These are phyloP conservation scores for Anas acuta DNA, from an alignment of 2,797 vertebrate species.

Conservation along the genomic window DNA sequence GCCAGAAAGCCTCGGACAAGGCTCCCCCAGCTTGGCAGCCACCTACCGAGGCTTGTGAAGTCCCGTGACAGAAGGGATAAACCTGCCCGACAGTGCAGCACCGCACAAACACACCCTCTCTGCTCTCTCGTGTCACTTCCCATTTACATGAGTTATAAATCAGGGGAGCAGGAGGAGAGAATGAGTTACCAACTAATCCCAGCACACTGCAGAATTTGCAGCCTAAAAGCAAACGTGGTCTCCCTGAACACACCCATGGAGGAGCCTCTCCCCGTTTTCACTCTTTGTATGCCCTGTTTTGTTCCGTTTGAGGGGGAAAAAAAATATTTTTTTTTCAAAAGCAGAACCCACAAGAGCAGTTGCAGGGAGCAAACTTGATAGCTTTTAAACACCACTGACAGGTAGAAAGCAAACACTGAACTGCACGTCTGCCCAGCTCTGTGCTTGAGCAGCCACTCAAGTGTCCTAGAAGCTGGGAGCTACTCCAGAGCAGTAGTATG, in stretches of 20 bases:
- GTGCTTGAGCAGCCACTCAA: background rate
- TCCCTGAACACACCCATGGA: fast-evolving
- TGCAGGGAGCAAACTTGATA: background rate
- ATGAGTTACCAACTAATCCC: background rate
- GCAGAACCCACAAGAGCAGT: background rate
- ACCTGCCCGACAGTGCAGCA: background rate
- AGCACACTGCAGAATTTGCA: background rate
- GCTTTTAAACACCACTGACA: background rate
- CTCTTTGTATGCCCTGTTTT: background rate
- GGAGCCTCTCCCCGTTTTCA: background rate
- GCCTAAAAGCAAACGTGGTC: background rate
- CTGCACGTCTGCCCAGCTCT: background rate
- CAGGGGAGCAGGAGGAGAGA: constrained; percentile 34
- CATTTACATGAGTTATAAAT: background rate
- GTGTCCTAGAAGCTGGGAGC: background rate
- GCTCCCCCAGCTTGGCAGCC: background rate
- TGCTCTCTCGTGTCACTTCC: constrained; percentile 3
- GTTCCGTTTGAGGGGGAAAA: background rate
- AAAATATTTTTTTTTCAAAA: background rate
- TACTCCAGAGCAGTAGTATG: background rate
- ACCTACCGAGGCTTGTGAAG: background rate
- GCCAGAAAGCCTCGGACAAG: fast-evolving
- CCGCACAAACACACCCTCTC: constrained; percentile 11
- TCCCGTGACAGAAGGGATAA: background rate
- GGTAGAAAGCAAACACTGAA: background rate